phyloP scores from a whole-genome alignment of 2,888 invertebrate genomes.

The Lasioglossum calceatum region DNA sequence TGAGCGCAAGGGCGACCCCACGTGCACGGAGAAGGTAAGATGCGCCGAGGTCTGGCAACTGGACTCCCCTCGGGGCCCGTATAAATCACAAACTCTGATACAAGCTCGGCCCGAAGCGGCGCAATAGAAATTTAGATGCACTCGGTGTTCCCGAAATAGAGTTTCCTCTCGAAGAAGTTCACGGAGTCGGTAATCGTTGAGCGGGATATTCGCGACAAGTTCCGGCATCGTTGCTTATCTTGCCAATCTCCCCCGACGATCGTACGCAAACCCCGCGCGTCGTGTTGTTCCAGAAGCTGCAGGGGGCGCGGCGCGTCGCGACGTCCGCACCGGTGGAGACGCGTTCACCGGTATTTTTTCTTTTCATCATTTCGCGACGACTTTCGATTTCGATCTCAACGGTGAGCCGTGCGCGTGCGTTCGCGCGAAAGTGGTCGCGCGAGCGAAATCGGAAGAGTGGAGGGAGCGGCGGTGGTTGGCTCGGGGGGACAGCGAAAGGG shows the following conservation, averaged over 20 bases:
- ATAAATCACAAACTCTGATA: conserved; percentile 79
- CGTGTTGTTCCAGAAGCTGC: too few species aligned
- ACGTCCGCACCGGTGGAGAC: background rate
- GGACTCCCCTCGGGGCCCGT: conserved; percentile 77
- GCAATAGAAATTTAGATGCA: conserved; percentile 78
- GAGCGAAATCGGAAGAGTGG: conserved; percentile 20
- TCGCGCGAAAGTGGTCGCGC: conserved; percentile 18
- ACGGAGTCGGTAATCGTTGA: conserved; percentile 24
- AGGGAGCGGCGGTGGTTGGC: background rate
- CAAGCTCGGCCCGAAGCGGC: conserved; percentile 67
- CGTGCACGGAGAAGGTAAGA: conserved; percentile 25
- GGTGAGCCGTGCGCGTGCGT: background rate
- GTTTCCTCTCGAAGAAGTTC: conserved; percentile 38
- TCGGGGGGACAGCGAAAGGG: conserved; percentile 19
- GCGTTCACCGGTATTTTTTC: background rate
- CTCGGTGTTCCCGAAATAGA: conserved; percentile 62
- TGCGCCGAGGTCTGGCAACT: conserved; percentile 69
- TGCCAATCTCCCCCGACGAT: background rate
- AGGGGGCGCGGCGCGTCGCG: background rate
- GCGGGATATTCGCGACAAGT: background rate
- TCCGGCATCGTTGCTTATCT: background rate
- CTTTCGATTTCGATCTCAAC: conserved; percentile 66
- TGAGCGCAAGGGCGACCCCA: background rate
- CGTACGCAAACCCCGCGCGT: background rate
- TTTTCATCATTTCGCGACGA: conserved; percentile 22